These are phyloP conservation scores for Pachyseris speciosa DNA, from an alignment of 64 coral and sea anemone species.

Conservation along the genomic window DNA sequence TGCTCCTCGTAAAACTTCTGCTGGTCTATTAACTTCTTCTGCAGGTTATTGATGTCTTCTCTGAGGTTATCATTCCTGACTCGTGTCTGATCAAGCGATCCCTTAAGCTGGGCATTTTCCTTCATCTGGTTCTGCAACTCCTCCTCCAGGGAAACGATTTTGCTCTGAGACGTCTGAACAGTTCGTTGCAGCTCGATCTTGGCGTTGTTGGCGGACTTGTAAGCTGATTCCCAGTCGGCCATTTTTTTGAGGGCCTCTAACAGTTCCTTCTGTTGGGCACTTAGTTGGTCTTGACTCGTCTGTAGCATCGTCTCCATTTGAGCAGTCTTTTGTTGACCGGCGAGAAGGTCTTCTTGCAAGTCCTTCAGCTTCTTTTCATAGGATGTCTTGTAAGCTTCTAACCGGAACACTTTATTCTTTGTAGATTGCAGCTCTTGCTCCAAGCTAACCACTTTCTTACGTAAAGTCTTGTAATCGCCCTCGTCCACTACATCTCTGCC, in stretches of 20 bases:
- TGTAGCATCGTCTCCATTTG: slow-evolving; percentile 81
- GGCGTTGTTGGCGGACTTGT: slow-evolving; percentile 74
- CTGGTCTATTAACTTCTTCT: slow-evolving; percentile 92
- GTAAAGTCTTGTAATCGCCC: slow-evolving; percentile 78
- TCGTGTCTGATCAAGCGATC: slow-evolving; percentile 84
- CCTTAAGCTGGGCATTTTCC: slow-evolving; percentile 89
- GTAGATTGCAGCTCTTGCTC: slow-evolving; percentile 90
- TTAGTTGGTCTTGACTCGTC: slow-evolving; percentile 80
- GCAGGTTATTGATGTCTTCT: slow-evolving; percentile 81
- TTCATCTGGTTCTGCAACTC: slow-evolving; percentile 92
- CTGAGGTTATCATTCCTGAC: slow-evolving; percentile 91
- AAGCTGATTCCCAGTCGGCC: slow-evolving; percentile 82
- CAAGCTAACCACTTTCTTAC: slow-evolving; percentile 82
- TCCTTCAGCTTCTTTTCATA: slow-evolving; percentile 96
- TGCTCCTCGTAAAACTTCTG: slow-evolving; percentile 91
- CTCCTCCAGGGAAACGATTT: slow-evolving; percentile 82
- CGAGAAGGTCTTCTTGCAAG: slow-evolving; percentile 84
- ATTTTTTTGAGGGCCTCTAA: slow-evolving; percentile 92
- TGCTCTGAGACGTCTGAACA: slow-evolving; percentile 77
- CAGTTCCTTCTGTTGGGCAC: slow-evolving; percentile 83
- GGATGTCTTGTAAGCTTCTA: slow-evolving; percentile 96
- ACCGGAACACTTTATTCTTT: slow-evolving; percentile 87
- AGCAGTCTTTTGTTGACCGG: slow-evolving; percentile 83
- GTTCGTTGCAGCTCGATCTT: slow-evolving; percentile 87
- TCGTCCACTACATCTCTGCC: slow-evolving; percentile 90